Base-by-base conservation (phyloP, 1,140 invertebrate genomes). In the Danaus plexippus region DNA sequence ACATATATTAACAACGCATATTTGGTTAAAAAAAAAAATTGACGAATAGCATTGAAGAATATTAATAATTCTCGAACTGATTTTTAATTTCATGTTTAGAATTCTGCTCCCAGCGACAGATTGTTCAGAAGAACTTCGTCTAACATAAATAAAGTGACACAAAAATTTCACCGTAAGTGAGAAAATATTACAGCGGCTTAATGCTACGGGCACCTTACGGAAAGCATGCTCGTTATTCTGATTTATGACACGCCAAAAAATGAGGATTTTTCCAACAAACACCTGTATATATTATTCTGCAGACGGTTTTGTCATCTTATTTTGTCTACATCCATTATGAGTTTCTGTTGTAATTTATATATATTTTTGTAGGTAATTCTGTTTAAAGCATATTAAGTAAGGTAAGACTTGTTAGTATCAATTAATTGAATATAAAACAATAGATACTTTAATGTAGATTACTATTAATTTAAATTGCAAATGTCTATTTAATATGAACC, bases 141-240 rank as follows among this genome's bases (percentile, higher is more conserved):
- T 64, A 61, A 71, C 69, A 67, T 82, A 83, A 84, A 81, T 75
- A 84, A 62, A 67, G 65, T 66, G 77, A 79, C 75, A 74, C 75
- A 76, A 80, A 32, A 81, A 81, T 83, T 81, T 81, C 71, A 69
- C 69, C 72, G 75, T 77, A 78, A 84, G 80, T 79, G 78, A 83
- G 80, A 78, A 86, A 84, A 84, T 84, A 86, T 84, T 83, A 77
- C 78, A 66, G 69, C 59, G 69, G 80, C 78, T 86, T 86, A 86
- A 82, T 81, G 79, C 73, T 81, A 72, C 69, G 69, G 65, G 67
- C 71, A 78, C 75, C 79, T 79, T 71, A 70, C 71, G 78, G 79
- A 71, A 80, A 71, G 67, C 66, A 67, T 57, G 63, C 73, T 80
- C 80, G 75, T 86, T 84, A 83, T 77, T 68, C 68, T 84, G 83